phyloP scores from a whole-genome alignment of 2,797 vertebrate genomes.

The Tarsius wallacei region DNA sequence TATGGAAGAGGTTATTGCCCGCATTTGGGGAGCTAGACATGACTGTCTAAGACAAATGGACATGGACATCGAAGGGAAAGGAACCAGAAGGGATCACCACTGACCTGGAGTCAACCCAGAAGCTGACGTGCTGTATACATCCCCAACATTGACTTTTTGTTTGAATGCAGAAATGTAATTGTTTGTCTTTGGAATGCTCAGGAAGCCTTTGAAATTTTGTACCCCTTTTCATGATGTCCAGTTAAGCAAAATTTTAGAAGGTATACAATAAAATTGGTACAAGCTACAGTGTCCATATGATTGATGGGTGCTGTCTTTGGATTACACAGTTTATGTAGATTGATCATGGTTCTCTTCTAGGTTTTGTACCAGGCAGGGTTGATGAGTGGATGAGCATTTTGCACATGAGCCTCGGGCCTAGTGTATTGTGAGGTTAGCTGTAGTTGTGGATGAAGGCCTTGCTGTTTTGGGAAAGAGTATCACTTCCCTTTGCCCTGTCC shows the following conservation, averaged over 20 bases:
- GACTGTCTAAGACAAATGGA: background rate
- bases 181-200: background rate
- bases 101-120: background rate
- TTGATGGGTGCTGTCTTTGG: background rate
- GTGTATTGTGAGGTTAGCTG: background rate
- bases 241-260: background rate
- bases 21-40: background rate
- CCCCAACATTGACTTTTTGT: background rate
- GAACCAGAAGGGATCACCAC: background rate
- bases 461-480: background rate
- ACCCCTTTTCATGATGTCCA: background rate
- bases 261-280: background rate
- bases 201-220: background rate
- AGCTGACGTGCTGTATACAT: background rate
- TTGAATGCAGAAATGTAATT: background rate
- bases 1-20: background rate
- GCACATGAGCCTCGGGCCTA: background rate
- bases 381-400: background rate
- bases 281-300: background rate
- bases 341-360: background rate
- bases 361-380: background rate
- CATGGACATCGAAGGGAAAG: background rate
- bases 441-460: background rate
- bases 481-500: background rate
- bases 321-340: background rate